Conservation (phyloP, 2,113 vertebrate genomes). For the Pseudonaja textilis region DNA sequence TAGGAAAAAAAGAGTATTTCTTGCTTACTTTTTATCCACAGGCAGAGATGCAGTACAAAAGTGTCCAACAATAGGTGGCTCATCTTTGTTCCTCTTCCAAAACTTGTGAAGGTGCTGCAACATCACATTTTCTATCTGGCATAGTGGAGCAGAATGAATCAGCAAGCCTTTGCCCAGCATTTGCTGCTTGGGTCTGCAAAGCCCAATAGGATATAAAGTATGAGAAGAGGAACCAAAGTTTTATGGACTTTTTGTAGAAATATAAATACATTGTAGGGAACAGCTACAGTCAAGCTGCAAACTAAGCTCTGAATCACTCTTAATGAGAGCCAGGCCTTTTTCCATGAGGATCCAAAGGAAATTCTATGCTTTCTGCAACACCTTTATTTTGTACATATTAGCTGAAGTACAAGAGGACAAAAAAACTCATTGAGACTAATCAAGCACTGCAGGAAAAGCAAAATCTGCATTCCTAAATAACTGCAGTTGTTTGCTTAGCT, state of each 20-base stretch:
- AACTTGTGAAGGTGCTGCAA: constrained; percentile 57
- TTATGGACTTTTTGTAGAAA: not conserved
- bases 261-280: not conserved
- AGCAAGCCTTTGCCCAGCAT: constrained; percentile 61
- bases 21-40: constrained; percentile 63
- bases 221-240: not conserved
- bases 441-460: not conserved
- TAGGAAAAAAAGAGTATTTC: not conserved
- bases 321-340: not conserved
- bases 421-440: not conserved
- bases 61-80: constrained; percentile 42
- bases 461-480: not conserved
- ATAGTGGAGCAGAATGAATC: constrained; percentile 58
- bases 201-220: not conserved
- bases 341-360: not conserved
- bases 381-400: not conserved
- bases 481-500: not conserved
- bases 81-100: constrained; percentile 57
- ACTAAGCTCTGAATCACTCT: not conserved
- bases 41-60: constrained; percentile 68
- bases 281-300: not conserved
- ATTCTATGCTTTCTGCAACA: not conserved
- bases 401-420: not conserved
- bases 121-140: constrained; percentile 56
- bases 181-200: constrained; percentile 63